These are phyloP conservation scores for Esox masquinongy DNA, from an alignment of 2,797 vertebrate genomes.

Conservation along the genomic window DNA sequence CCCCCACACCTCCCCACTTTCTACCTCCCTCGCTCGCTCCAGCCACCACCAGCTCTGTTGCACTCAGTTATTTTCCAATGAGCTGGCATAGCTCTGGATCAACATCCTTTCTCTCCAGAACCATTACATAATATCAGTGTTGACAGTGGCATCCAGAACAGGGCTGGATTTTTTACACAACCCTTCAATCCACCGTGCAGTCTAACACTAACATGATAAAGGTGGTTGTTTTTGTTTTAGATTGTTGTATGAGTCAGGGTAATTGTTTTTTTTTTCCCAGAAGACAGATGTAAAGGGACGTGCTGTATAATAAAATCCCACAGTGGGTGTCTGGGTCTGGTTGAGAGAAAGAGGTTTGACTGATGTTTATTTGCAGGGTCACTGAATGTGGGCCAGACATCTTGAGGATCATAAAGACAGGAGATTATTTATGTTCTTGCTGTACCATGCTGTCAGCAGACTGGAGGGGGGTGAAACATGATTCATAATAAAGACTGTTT, in stretches of 20 bases:
- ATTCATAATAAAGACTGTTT: neutral
- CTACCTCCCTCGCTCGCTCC: neutral
- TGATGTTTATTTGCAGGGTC: neutral
- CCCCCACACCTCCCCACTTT: neutral
- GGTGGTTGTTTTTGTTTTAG: neutral
- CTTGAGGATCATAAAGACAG: conserved; percentile 8
- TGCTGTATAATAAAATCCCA: neutral
- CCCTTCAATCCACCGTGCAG: neutral
- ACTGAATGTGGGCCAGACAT: neutral
- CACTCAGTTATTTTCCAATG: conserved; percentile 1
- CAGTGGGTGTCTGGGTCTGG: conserved; percentile 6
- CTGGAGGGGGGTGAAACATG: neutral
- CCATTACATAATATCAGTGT: conserved; percentile 46
- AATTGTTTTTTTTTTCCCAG: neutral
- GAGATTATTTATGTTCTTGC: neutral
- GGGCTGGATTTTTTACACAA: conserved; percentile 22
- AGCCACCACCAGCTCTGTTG: neutral
- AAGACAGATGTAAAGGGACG: neutral
- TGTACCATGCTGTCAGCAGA: neutral
- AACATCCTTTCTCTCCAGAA: conserved; percentile 29
- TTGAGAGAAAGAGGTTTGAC: neutral
- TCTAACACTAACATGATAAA: neutral
- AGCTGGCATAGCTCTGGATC: neutral
- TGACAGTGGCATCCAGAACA: conserved; percentile 30
- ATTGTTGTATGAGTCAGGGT: neutral